phyloP scores from a whole-genome alignment of 53 echinoderm and acorn worm species.

The Actinopyga echinites region DNA sequence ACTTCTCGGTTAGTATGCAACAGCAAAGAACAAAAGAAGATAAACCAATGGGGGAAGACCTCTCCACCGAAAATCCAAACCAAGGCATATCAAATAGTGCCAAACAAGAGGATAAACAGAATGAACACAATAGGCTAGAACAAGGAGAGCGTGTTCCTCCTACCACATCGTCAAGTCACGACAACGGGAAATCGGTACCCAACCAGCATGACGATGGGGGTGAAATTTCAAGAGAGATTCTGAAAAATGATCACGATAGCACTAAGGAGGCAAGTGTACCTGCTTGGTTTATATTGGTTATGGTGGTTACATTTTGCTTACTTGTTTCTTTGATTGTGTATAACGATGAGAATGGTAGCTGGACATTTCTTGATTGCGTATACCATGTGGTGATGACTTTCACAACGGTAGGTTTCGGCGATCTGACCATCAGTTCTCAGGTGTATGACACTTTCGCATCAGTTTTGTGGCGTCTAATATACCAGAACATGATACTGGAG shows the following conservation, averaged over 20 bases:
- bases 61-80: too few species aligned
- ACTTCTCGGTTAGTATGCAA: too few species aligned
- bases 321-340: neutral
- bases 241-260: neutral
- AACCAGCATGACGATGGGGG: too few species aligned
- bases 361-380: slow-evolving; percentile 2
- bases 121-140: too few species aligned
- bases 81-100: too few species aligned
- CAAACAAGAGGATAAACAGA: too few species aligned
- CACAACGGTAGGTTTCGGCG: slow-evolving; percentile 16
- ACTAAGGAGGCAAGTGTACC: neutral
- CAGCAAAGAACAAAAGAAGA: too few species aligned
- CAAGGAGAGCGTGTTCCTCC: too few species aligned
- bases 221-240: too few species aligned
- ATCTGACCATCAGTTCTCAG: neutral
- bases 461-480: neutral
- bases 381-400: neutral
- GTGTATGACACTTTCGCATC: neutral
- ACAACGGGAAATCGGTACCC: too few species aligned
- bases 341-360: neutral
- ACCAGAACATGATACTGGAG: neutral
- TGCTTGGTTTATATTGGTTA: neutral
- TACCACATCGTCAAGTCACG: too few species aligned
- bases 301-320: neutral
- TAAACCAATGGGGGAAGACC: too few species aligned